phyloP scores from a whole-genome alignment of 2,888 invertebrate genomes.

The Bimastos eiseni region DNA sequence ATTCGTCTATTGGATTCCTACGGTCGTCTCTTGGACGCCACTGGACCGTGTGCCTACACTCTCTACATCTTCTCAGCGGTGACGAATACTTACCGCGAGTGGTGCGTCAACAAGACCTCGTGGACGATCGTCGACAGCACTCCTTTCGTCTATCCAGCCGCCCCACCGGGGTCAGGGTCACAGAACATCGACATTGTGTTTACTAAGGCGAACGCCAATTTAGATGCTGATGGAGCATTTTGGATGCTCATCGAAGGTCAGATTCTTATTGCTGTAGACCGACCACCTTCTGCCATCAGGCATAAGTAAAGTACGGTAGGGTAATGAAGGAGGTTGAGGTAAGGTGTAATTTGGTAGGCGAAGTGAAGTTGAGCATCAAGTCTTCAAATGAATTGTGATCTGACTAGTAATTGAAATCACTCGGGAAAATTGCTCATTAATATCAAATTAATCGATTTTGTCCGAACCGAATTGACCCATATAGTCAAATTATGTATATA shows the following conservation, averaged over 20 bases:
- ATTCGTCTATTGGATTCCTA: background rate
- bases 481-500: too few relatives aligned
- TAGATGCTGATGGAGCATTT: background rate
- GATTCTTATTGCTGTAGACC: background rate
- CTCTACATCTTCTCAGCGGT: background rate
- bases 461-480: too few relatives aligned
- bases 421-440: too few relatives aligned
- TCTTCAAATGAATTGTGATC: too few relatives aligned
- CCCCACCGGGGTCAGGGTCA: background rate
- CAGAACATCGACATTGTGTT: conserved; percentile 16
- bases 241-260: background rate
- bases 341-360: background rate
- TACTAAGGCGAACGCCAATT: background rate
- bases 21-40: background rate
- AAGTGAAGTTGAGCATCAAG: background rate
- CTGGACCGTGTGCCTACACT: background rate
- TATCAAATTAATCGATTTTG: too few relatives aligned
- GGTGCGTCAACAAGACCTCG: background rate
- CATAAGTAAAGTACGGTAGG: background rate
- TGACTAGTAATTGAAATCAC: too few relatives aligned
- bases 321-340: background rate
- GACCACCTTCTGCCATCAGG: background rate
- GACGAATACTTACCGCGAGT: background rate
- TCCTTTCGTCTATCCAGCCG: background rate
- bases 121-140: background rate